Base-by-base conservation (phyloP, 2,113 vertebrate species). In the Diadophis punctatus region DNA sequence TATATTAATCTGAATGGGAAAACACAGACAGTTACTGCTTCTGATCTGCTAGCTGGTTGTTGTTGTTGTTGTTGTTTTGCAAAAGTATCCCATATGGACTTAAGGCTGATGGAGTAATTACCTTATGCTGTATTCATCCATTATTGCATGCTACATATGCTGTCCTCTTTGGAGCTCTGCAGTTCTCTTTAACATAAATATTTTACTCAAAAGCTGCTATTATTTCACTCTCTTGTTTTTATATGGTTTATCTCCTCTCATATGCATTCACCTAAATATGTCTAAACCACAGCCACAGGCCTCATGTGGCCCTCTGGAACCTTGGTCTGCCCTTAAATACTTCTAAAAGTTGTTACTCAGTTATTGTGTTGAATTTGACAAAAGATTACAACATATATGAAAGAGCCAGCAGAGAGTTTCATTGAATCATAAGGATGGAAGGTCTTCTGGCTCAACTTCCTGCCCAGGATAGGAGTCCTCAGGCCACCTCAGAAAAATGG, bases 1-100 rank as follows among this genome's bases (percentile, higher is more conserved):
- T 86, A 63, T 90, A 93, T 90, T 93, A 90, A 93, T 93, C 56
- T 53, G 74, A 90, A 86, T 90, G 88, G 53, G 88, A 48, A 51
- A 90, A 86, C 48, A 53, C 23, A 89, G 91, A 39, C 68, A 90
- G 88, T 18, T 63, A 90, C 46, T 12, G 74, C 16, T 60, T 90
- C 25, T 34, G n/a, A n/a, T 86, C 80, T 86, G 74, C 23, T 56
- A 18, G 68, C 46, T 49, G 49, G n/a, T n/a, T 90, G 52, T 30
- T 20, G 89, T 53, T 88, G 2, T 18, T 87, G 49, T 55, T 88
- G 10, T 88, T 88, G 34, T 53, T 89, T 89, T 60, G 48, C n/a
- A 11, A 30, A 68, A 80, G 60, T n/a, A 80, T 43, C 88, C 60
- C 34, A 55, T 46, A 80, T 6, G 27, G 8, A 27, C 55, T 56